Evolutionary conservation across 2,888 invertebrate genomes (phyloP), one percentile per base, ranked within the genome.

Genomic region (Trypoxylon attenuatum): DNA sequence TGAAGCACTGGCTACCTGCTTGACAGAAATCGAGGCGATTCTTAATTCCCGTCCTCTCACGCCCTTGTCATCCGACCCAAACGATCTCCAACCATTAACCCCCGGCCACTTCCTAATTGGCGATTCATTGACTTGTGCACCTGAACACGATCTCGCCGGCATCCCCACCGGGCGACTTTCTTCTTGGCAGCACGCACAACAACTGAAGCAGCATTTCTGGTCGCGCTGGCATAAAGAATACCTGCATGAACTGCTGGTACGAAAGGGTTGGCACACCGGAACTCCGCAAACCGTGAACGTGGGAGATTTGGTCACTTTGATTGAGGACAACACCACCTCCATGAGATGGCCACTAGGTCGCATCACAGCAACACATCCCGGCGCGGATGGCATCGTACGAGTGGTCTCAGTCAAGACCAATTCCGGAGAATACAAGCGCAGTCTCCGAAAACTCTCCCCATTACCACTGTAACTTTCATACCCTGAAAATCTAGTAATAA

Each of bases 191-290:
- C 46, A 46, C 0, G 8, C 39, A 0, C 54, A 55, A 6, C 3
- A 25, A n/a, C 8, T 5, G 6, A 25, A 25, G 1, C 42, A 57
- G 8, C 19, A 49, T 2, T 50, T 57, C 6, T 50, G 50, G 50
- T 27, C 6, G 0, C 41, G 49, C 1, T 57, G 56, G 56, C 42
- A 18, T 2, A 47, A 47, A 3, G 55, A 47, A 0, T 55, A 57
- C 15, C 13, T 56, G 3, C 15, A 49, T 10, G 42, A 56, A 6
- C 18, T 13, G 1, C 19, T 10, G 2, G 2, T 13, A 0, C 25
- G 27, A 1, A 21, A 1, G 2, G 49, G 42, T 22, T 56, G 42
- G 56, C 18, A 39, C 4, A 5, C 19, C 0, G 10, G 8, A 5
- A 1, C 10, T n/a, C n/a, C n/a, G n/a, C n/a, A n/a, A n/a, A n/a